These are phyloP conservation scores for Zonitis immaculata DNA, from an alignment of 2,888 invertebrate genomes.

Conservation along the genomic window DNA sequence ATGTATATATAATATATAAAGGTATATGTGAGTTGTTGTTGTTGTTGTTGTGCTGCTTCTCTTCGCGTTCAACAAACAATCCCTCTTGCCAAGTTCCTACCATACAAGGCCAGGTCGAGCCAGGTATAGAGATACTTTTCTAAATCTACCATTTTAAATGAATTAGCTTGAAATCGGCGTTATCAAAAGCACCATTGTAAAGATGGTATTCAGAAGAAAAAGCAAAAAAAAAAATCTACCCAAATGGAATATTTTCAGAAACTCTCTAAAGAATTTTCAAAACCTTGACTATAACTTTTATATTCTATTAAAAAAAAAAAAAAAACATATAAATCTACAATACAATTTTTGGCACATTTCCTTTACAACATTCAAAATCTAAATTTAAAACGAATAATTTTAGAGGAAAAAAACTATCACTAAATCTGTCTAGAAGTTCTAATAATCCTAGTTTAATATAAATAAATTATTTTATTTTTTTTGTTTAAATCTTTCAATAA, in stretches of 20 bases:
- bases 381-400: conserved; percentile 1
- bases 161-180: conserved; percentile 1
- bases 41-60: conserved; percentile 1
- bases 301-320: not conserved
- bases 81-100: conserved; percentile 1
- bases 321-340: not conserved
- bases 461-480: too few species aligned
- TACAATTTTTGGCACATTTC: not conserved
- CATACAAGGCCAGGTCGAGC: conserved; percentile 1
- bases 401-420: not conserved
- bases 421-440: not conserved
- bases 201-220: not conserved
- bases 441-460: too few species aligned
- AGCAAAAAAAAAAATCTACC: not conserved
- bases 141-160: conserved; percentile 1
- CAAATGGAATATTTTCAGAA: not conserved
- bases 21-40: not conserved
- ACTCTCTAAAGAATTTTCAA: not conserved
- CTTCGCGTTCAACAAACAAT: conserved; percentile 1
- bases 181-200: not conserved
- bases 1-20: too few species aligned
- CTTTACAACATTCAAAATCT: not conserved
- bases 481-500: too few species aligned
- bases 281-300: not conserved
- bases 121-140: conserved; percentile 1